These are phyloP conservation scores for Muscina levida DNA, from an alignment of 2,888 invertebrate genomes.

Conservation along the genomic window DNA sequence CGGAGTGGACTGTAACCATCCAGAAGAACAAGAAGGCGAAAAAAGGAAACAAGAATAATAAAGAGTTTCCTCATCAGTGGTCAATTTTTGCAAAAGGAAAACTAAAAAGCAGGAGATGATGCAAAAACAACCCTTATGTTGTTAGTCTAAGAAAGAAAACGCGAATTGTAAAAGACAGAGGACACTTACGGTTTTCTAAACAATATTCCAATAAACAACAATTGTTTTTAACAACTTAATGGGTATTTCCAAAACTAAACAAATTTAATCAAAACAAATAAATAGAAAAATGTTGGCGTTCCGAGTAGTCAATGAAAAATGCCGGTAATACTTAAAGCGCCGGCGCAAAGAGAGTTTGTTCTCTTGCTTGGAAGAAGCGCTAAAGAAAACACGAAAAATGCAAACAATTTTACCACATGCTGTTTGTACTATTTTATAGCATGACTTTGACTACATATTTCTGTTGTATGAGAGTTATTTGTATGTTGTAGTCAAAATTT, in stretches of 20 bases:
- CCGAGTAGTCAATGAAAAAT: constrained; percentile 63
- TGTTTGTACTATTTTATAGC: too few relatives aligned
- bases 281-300: not conserved
- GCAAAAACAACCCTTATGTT: constrained; percentile 19
- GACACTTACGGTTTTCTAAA: too few relatives aligned
- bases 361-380: constrained; percentile 19
- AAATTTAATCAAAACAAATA: constrained; percentile 21
- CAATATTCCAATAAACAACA: too few relatives aligned
- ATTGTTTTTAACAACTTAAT: too few relatives aligned
- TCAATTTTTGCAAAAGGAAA: constrained; percentile 15
- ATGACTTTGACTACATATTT: not conserved
- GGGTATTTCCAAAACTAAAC: not conserved
- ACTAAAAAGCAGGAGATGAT: not conserved
- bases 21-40: constrained; percentile 2
- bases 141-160: too few relatives aligned
- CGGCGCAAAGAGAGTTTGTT: constrained; percentile 61
- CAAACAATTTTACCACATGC: not conserved
- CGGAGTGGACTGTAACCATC: not conserved
- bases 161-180: too few relatives aligned
- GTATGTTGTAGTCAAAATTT: not conserved
- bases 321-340: constrained; percentile 73
- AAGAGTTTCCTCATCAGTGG: constrained; percentile 27
- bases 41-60: not conserved
- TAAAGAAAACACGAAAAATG: constrained; percentile 8
- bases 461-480: constrained; percentile 38